Base-by-base conservation (phyloP, 2,888 invertebrate species). In the Cephus spinipes region DNA sequence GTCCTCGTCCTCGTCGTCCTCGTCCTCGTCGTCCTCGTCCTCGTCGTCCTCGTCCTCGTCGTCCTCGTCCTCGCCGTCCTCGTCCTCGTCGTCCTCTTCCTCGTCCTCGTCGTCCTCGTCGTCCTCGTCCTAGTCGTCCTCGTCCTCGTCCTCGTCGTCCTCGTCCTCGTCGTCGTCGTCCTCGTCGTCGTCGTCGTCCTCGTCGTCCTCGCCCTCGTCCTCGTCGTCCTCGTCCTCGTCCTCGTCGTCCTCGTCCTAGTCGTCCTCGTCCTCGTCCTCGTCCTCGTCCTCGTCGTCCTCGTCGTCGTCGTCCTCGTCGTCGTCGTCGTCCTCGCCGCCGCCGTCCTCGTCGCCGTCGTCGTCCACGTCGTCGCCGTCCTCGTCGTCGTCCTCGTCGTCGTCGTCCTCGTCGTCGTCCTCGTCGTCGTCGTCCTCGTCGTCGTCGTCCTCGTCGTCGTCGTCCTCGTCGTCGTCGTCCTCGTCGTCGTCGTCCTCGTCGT, bases 401-500 rank as follows among this genome's bases (percentile, higher is more conserved):
- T 68, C 68, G 12, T 68, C 68, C 12, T 68, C 68, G 12, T 68
- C 68, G 68, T 68, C 68, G 68, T 68, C 68, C 68, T n/a, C 68
- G 68, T 68, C 68, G 12, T 68, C 68, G 68, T 68, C 68, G 68
- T 68, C 76, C 11, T 68, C 68, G 68, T 68, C 68, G 12, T 68
- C 68, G 68, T 68, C 68, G 68, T 68, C 68, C 68, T 68, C 68
- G n/a, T 2, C 76, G 23, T 73, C 76, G n/a, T 73, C 76, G n/a
- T 23, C n/a, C n/a, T n/a, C n/a, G n/a, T 91, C 91, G 80, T 94
- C 93, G 79, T 94, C 92, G 80, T 92, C 92, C n/a, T 93, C 93
- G n/a, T n/a, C n/a, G n/a, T n/a, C n/a, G n/a, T n/a, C n/a, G n/a
- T n/a, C n/a, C n/a, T 68, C 68, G 68, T 68, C 68, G 12, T 68